Base-by-base conservation (phyloP, 2,113 vertebrate genomes). In the Thamnophis sirtalis region DNA sequence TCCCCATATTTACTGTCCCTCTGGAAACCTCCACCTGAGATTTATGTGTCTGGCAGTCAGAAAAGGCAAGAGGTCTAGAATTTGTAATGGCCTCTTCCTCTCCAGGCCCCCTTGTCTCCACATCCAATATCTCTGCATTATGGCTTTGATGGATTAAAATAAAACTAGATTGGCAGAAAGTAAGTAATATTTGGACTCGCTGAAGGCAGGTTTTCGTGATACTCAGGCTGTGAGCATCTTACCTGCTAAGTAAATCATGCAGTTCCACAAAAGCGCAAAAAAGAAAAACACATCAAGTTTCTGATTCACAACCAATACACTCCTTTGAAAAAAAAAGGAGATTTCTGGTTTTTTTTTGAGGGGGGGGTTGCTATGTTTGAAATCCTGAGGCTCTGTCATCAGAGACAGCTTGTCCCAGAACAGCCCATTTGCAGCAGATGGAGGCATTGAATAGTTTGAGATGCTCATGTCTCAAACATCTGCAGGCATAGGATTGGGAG, bases 11-110 rank as follows among this genome's bases (percentile, higher is more conserved):
- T 90, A 63, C 0, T 0, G 24, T 90, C 0, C 5, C 56, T 88
- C 38, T 91, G 15, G 58, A 92, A 51, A 28, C 84, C 24, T 60
- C 55, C 1, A 8, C 33, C 0, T 55, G 53, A 84, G 68, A 90
- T 92, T 93, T 91, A 84, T 92, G 84, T 33, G 48, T 84, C 53
- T 28, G 1, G 33, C 22, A 54, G 0, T 1, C 10, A 8, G 80
- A 55, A 63, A 89, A 89, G 73, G 49, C 91, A 86, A 89, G 88
- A 92, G 55, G 80, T 38, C 88, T 86, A 49, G n/a, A 33, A 28
- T 89, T 86, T 92, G 88, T 49, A 68, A 50, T 51, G 87, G 55
- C 21, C 22, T 33, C 87, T 58, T 48, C n/a, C 54, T n/a, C 43
- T 21, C 89, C 13, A 17, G 15, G 28, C 11, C 49, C 26, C 49